These are phyloP conservation scores for Tetramorium simillimum DNA, from an alignment of 1,140 invertebrate species.

Conservation along the genomic window DNA sequence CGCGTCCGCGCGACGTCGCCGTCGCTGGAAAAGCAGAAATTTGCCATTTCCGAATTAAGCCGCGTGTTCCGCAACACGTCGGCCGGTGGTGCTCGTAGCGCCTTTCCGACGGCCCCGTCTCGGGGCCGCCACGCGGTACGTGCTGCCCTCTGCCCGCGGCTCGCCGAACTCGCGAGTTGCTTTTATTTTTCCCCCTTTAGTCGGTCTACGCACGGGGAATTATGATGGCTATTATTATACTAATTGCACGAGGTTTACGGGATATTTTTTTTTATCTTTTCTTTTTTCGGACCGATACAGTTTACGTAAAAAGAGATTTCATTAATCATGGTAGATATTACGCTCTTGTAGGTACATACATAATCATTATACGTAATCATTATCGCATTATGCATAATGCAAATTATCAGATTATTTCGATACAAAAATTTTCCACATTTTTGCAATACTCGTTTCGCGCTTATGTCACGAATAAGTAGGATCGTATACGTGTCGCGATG, in stretches of 20 bases:
- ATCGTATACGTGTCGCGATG: neutral
- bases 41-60: conserved; percentile 34
- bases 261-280: neutral
- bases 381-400: neutral
- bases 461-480: neutral
- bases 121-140: neutral
- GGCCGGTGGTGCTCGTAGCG: conserved; percentile 66
- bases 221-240: neutral
- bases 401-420: neutral
- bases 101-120: neutral
- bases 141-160: conserved; percentile 15
- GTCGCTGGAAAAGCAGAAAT: conserved; percentile 1
- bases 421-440: neutral
- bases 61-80: conserved; percentile 65
- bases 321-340: neutral
- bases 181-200: neutral
- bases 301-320: neutral
- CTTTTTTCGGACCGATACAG: neutral
- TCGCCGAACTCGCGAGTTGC: neutral
- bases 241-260: neutral
- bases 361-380: neutral
- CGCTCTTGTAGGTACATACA: neutral
- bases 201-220: neutral
- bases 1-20: neutral
- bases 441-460: neutral